These are phyloP conservation scores for Semicossyphus pulcher DNA, from an alignment of 2,113 vertebrate species.

Conservation along the genomic window DNA sequence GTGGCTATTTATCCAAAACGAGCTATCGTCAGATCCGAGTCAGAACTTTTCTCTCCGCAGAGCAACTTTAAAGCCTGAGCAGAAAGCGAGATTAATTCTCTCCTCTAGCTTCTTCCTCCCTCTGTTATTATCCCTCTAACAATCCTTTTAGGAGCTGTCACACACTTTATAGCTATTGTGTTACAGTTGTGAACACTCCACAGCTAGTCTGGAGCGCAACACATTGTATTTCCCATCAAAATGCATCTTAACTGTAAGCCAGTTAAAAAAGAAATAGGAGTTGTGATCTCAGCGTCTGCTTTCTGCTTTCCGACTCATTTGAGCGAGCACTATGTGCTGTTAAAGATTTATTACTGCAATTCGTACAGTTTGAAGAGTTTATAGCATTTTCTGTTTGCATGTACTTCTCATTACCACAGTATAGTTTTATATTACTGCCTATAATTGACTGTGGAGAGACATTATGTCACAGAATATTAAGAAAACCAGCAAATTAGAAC, in stretches of 20 bases:
- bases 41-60: slow-evolving; percentile 68
- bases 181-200: slow-evolving; percentile 60
- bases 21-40: slow-evolving; percentile 63
- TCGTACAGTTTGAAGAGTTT: slow-evolving; percentile 30
- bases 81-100: slow-evolving; percentile 79
- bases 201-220: slow-evolving; percentile 40
- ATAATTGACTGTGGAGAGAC: slow-evolving; percentile 22
- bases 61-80: slow-evolving; percentile 76
- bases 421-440: slow-evolving; percentile 27
- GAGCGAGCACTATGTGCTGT: slow-evolving; percentile 11
- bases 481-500: slow-evolving; percentile 26
- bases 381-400: slow-evolving; percentile 3
- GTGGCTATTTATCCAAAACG: slow-evolving; percentile 77
- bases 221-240: slow-evolving; percentile 67
- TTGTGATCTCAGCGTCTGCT: slow-evolving; percentile 28
- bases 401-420: slow-evolving; percentile 7
- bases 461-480: slow-evolving; percentile 23
- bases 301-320: slow-evolving; percentile 35
- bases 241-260: slow-evolving; percentile 53
- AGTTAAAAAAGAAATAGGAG: slow-evolving; percentile 55
- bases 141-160: slow-evolving; percentile 84
- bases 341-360: slow-evolving; percentile 24
- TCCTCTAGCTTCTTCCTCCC: slow-evolving; percentile 68
- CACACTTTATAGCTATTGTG: slow-evolving; percentile 78
- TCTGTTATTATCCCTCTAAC: slow-evolving; percentile 81